phyloP scores from a whole-genome alignment of 2,888 invertebrate genomes.

The Torymus tubicola region DNA sequence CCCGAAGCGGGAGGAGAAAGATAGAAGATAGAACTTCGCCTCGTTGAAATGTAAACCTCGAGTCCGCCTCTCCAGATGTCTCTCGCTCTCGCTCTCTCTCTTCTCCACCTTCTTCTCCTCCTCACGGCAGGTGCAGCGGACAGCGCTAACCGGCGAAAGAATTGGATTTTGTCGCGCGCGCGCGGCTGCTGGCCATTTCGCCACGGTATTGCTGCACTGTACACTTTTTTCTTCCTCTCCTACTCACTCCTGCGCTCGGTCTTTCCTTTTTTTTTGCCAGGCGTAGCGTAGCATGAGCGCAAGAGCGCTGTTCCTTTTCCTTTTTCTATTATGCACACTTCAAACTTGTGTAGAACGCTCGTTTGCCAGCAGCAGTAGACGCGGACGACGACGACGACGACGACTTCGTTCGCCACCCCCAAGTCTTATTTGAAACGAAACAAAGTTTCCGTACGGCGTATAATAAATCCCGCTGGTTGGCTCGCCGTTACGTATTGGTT shows the following conservation, averaged over 20 bases:
- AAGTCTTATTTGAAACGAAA: conserved; percentile 2
- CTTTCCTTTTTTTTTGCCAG: conserved; percentile 5
- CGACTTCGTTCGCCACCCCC: conserved; percentile 4
- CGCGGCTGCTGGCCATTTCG: conserved; percentile 42
- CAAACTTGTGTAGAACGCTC: conserved; percentile 24
- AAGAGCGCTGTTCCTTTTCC: conserved; percentile 6
- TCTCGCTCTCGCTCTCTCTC: conserved; percentile 23
- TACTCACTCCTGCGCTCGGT: background rate
- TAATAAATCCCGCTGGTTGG: too few species aligned
- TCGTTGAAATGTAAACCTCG: conserved; percentile 64
- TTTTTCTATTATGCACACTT: conserved; percentile 35
- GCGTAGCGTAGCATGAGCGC: background rate
- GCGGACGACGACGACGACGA: conserved; percentile 26
- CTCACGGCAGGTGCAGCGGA: conserved; percentile 63
- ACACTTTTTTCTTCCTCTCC: conserved; percentile 14
- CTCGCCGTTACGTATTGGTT: too few species aligned
- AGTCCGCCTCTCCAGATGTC: conserved; percentile 60
- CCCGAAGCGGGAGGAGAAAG: conserved; percentile 9
- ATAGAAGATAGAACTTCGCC: conserved; percentile 42
- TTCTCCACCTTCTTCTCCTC: too few species aligned
- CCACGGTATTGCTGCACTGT: conserved; percentile 19
- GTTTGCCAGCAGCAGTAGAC: background rate
- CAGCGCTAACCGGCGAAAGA: conserved; percentile 67
- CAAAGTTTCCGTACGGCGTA: background rate
- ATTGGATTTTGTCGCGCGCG: conserved; percentile 66